phyloP scores from a whole-genome alignment of 2,797 vertebrate genomes.

The Muscicapa striata region DNA sequence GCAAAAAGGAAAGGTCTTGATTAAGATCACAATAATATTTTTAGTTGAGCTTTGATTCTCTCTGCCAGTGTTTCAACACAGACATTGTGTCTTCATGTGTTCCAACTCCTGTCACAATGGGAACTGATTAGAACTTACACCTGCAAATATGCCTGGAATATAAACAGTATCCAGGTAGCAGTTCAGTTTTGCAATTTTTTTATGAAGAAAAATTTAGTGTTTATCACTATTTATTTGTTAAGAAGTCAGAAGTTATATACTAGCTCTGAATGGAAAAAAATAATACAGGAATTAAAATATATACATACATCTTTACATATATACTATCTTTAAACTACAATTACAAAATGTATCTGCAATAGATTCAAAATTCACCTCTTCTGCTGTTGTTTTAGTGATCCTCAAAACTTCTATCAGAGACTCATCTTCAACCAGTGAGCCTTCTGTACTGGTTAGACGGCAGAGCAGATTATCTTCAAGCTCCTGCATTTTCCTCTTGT shows the following conservation, averaged over 20 bases:
- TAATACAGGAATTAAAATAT: not conserved
- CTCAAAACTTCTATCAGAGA: constrained; percentile 84
- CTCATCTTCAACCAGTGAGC: constrained; percentile 86
- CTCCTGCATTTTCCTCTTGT: constrained; percentile 88
- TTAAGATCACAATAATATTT: not conserved
- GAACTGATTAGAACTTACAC: not conserved
- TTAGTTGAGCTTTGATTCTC: not conserved
- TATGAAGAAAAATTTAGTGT: not conserved
- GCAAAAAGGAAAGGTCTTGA: not conserved
- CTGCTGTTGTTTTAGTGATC: constrained; percentile 83
- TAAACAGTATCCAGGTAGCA: not conserved
- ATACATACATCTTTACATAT: not conserved
- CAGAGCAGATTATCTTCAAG: constrained; percentile 87
- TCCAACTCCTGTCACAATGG: not conserved
- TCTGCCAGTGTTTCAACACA: not conserved
- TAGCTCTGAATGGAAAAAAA: not conserved
- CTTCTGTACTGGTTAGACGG: constrained; percentile 83
- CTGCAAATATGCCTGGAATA: not conserved
- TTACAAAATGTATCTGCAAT: not conserved
- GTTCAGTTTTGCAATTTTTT: not conserved
- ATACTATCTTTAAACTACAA: not conserved
- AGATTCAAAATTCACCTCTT: constrained; percentile 76
- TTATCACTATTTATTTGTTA: not conserved
- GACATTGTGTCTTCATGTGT: not conserved
- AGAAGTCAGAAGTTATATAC: not conserved